Percentiles rank a stretch among this genome's conserved stretches.
Evolutionary conservation across 1,140 invertebrate genomes (phyloP).

Genomic region (Popillia japonica): DNA sequence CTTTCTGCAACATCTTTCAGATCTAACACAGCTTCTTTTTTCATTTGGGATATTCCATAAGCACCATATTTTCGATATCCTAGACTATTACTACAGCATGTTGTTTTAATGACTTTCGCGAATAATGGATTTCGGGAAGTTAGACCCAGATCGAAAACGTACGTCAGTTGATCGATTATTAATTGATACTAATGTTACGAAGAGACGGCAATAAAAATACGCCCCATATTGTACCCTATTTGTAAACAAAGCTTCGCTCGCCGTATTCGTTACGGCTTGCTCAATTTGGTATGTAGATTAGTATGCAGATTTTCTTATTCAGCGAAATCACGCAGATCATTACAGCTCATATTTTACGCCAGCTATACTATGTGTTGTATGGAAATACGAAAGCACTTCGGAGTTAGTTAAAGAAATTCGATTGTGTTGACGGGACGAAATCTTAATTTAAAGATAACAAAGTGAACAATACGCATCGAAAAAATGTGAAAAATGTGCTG

Average conservation of each 20-base stretch:
- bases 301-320: not conserved
- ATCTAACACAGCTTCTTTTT: not conserved
- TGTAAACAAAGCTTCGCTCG: not conserved
- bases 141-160: not conserved
- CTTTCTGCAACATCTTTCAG: not conserved
- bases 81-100: constrained; percentile 2
- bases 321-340: not conserved
- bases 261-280: not conserved
- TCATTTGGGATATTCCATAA: not conserved
- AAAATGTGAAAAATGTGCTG: no score
- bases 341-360: constrained; percentile 9
- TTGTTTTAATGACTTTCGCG: constrained; percentile 14
- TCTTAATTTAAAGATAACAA: no score
- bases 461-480: no score
- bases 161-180: constrained; percentile 5
- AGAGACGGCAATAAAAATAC: not conserved
- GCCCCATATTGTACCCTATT: not conserved
- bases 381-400: not conserved
- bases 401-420: no score
- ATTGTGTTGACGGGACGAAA: no score
- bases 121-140: constrained; percentile 2
- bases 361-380: not conserved
- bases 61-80: not conserved
- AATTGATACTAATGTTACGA: not conserved
- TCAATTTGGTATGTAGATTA: not conserved